Percentiles rank a stretch among this genome's conserved stretches.
Evolutionary conservation across 64 coral and sea anemone species (phyloP).

Genomic region (Trachythela sp.): DNA sequence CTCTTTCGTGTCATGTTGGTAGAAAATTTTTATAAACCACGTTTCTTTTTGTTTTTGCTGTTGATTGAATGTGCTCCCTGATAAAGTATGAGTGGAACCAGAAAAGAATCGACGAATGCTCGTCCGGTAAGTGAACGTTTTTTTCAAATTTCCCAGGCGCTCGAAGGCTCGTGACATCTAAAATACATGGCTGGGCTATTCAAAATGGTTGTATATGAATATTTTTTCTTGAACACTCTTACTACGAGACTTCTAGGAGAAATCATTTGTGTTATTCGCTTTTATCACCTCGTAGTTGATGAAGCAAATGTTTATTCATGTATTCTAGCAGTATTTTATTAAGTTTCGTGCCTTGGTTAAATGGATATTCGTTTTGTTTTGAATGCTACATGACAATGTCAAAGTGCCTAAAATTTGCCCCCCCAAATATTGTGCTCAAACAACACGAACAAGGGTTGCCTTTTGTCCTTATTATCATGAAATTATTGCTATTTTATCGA

Average conservation of each 20-base stretch:
- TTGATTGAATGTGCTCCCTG: neutral
- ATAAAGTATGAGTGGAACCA: neutral
- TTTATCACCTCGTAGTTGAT: neutral
- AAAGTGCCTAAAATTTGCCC: neutral
- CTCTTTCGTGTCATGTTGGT: constrained; percentile 68
- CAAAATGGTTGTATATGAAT: neutral
- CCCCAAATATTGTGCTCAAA: neutral
- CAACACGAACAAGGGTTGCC: neutral
- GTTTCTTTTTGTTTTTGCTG: constrained; percentile 63
- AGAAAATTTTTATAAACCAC: neutral
- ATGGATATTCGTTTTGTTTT: constrained; percentile 21
- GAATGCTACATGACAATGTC: constrained; percentile 22
- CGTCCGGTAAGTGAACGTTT: neutral
- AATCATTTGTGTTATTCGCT: neutral
- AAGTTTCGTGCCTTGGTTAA: neutral
- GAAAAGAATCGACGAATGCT: neutral
- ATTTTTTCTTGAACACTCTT: neutral
- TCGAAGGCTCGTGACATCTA: neutral
- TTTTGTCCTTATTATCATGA: neutral
- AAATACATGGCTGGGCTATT: neutral
- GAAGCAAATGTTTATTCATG: neutral
- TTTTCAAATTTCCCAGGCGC: neutral
- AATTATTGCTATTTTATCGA: neutral
- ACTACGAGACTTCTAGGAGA: neutral
- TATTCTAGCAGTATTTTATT: neutral